Percentiles rank a stretch among this genome's conserved stretches.
Conservation (phyloP, 2,797 vertebrate genomes). For the Rhinatrema bivittatum region DNA sequence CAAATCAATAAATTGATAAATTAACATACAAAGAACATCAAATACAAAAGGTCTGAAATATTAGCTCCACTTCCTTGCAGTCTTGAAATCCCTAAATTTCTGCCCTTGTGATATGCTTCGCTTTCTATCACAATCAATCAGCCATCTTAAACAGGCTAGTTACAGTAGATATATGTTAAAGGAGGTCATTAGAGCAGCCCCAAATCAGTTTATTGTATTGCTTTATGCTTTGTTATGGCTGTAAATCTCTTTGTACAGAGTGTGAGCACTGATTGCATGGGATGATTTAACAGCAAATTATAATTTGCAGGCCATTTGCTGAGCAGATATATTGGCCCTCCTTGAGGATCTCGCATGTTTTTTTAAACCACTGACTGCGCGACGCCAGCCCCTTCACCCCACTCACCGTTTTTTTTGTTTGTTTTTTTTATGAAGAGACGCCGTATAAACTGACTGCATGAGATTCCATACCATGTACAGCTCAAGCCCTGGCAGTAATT, state of each 20-base stretch:
- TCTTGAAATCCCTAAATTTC: conserved; percentile 29
- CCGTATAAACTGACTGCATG: background rate
- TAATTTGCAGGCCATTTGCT: conserved; percentile 7
- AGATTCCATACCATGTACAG: background rate
- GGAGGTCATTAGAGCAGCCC: conserved; percentile 17
- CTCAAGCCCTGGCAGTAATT: conserved; percentile 19
- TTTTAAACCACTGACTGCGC: conserved; percentile 12
- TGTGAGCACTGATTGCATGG: conserved; percentile 20
- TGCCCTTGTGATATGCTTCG: conserved; percentile 17
- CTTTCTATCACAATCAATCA: conserved; percentile 33
- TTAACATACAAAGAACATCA: no score
- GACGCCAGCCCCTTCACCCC: conserved; percentile 16
- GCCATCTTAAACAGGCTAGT: conserved; percentile 21
- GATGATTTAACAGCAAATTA: conserved; percentile 10
- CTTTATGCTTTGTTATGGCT: no score
- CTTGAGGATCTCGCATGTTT: conserved; percentile 9
- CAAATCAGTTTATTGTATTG: no score
- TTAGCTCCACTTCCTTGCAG: no score
- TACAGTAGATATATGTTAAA: background rate
- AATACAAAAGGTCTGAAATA: no score
- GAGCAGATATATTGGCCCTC: conserved; percentile 13
- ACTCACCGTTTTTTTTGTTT: no score
- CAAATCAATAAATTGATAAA: no score
- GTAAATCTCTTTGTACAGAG: no score
- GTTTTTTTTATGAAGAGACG: conserved; percentile 14